phyloP scores from a whole-genome alignment of 2,888 invertebrate species.

The Rutpela maculata region DNA sequence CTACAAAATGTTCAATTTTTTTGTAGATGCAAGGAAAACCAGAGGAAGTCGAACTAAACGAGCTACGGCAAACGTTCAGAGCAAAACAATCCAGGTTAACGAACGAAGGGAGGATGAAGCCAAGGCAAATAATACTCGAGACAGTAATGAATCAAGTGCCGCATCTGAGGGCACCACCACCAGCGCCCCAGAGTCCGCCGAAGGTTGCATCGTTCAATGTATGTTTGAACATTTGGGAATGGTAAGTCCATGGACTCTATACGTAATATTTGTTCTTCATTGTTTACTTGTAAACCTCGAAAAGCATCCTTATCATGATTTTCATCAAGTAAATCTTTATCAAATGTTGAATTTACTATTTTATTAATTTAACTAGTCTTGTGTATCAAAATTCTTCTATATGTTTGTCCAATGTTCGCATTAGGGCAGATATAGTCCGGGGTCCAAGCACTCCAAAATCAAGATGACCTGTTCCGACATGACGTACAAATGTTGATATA shows the following conservation, averaged over 20 bases:
- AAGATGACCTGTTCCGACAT: no score
- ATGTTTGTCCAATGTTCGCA: no score
- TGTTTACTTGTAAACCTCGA: no score
- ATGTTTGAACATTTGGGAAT: constrained; percentile 82
- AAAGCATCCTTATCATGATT: no score
- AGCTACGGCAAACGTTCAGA: constrained; percentile 30
- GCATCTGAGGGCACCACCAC: neutral
- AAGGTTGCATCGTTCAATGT: constrained; percentile 80
- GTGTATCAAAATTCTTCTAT: no score
- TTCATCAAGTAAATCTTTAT: no score
- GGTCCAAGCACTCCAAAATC: no score
- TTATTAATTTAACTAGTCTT: no score
- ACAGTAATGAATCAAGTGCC: neutral
- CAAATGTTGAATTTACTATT: no score
- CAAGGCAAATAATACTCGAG: neutral
- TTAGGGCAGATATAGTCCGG: no score
- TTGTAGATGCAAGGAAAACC: neutral
- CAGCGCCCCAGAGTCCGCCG: constrained; percentile 36
- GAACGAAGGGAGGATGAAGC: neutral
- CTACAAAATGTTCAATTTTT: neutral
- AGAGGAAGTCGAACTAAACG: neutral
- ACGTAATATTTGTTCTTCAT: neutral
- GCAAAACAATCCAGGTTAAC: constrained; percentile 13
- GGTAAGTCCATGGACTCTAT: constrained; percentile 73
- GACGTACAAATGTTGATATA: no score